phyloP scores from a whole-genome alignment of 1,140 invertebrate species.

The Nephila pilipes region DNA sequence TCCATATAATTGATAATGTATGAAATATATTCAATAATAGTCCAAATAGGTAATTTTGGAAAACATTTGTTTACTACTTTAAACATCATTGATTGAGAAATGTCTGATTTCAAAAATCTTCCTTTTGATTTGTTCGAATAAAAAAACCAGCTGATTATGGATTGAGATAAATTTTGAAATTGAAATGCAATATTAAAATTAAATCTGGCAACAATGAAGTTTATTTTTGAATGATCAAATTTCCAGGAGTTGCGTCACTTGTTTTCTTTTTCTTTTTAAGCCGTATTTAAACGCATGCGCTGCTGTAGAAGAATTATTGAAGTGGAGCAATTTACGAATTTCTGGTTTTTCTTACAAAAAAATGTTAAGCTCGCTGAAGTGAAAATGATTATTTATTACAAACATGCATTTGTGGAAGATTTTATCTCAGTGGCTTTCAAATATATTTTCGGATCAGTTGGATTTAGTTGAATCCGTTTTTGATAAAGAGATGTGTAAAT shows the following conservation, averaged over 20 bases:
- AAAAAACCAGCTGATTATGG: too few relatives aligned
- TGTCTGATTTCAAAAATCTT: too few relatives aligned
- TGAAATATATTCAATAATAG: too few relatives aligned
- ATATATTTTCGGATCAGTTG: not conserved
- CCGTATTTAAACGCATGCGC: conserved; percentile 41
- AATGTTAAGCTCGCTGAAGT: not conserved
- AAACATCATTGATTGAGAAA: too few relatives aligned
- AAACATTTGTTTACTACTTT: too few relatives aligned
- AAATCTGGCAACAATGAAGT: not conserved
- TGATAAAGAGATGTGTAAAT: too few relatives aligned
- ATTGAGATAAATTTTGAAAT: not conserved
- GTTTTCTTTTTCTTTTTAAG: conserved; percentile 55
- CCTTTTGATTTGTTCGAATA: too few relatives aligned
- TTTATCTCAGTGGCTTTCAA: not conserved
- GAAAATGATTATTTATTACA: too few relatives aligned
- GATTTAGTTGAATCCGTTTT: too few relatives aligned
- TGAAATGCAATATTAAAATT: not conserved
- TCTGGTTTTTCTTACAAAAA: not conserved
- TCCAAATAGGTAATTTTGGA: too few relatives aligned
- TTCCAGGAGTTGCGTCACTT: conserved; percentile 69
- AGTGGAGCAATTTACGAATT: conserved; percentile 40
- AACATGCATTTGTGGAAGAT: too few relatives aligned
- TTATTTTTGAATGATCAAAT: conserved; percentile 52
- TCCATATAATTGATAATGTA: too few relatives aligned
- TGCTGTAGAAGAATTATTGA: not conserved